Conservation (phyloP, 2,888 invertebrate species). For the Linnaemya tessellans region DNA sequence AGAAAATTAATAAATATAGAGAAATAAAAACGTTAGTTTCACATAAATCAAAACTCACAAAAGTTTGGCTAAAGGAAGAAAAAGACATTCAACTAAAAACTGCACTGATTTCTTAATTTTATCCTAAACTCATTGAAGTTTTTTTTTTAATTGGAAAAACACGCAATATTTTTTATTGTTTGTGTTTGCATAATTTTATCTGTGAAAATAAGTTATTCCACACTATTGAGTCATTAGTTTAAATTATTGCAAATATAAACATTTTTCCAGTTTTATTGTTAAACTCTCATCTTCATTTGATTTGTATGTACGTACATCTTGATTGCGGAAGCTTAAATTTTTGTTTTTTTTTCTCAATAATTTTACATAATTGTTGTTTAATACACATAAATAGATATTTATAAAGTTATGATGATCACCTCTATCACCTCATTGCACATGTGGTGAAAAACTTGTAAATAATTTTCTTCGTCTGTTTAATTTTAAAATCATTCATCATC, state of each 20-base stretch:
- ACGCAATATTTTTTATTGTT: slow-evolving; percentile 42
- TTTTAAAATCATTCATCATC: background rate
- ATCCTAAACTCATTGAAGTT: background rate
- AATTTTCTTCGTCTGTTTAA: slow-evolving; percentile 15
- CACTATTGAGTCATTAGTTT: slow-evolving; percentile 63
- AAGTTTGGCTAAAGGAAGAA: background rate
- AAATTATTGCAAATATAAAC: slow-evolving; percentile 40
- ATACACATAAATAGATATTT: slow-evolving; percentile 11
- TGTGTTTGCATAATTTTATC: slow-evolving; percentile 6
- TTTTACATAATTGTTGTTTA: slow-evolving; percentile 66
- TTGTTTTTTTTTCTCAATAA: slow-evolving; percentile 37
- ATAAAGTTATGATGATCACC: slow-evolving; percentile 29
- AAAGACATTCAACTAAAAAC: background rate
- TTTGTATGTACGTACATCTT: slow-evolving; percentile 5
- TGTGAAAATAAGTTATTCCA: slow-evolving; percentile 54
- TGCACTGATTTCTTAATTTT: background rate
- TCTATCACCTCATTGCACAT: background rate
- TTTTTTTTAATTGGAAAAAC: slow-evolving; percentile 41
- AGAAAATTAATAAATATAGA: no score
- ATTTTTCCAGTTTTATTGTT: slow-evolving; percentile 41
- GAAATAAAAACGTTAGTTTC: no score
- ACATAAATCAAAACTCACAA: background rate
- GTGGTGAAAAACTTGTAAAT: slow-evolving; percentile 42
- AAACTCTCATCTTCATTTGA: slow-evolving; percentile 46
- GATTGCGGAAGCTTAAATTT: slow-evolving; percentile 58